Base-by-base conservation (phyloP, 2,888 invertebrate species). In the Sericinus montela region DNA sequence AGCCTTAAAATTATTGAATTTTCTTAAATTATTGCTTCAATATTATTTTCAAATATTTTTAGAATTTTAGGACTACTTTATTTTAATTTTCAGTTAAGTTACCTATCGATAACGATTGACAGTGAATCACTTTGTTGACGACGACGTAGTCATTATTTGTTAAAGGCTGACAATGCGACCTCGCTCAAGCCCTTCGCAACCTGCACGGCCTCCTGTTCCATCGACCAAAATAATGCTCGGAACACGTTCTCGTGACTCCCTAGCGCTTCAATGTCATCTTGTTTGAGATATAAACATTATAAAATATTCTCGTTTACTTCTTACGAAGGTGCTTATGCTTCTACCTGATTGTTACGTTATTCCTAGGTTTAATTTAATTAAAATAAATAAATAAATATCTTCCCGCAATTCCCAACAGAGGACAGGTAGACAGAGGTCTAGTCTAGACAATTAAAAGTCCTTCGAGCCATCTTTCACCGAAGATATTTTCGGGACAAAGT, bases 131-230 rank as follows among this genome's bases (percentile, higher is more conserved):
- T 41, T 14, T n/a, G 43, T 40, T 52, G 40, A 41, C 41, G 45
- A 52, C 51, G 32, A 51, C 52, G 48, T 48, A 44, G 53, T 44
- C 52, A 48, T 50, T 48, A 34, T 54, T 47, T 54, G 49, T 43
- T n/a, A n/a, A 40, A 49, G 53, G 55, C 53, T 51, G 54, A 41
- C 47, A 57, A 40, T 65, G 68, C 76, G 79, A 81, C 85, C 82
- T 86, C 78, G 78, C 58, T 58, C 56, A 62, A 71, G 83, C 84
- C 84, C 86, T 85, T 82, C 70, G 71, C 76, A 80, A 84, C 86
- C 84, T 84, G 67, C 68, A 75, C 68, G 82, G 85, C 83, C 84
- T 69, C 72, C n/a, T 71, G 68, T 68, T 69, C 68, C 78, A 75
- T 78, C 76, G 62, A 71, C 68, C 63, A 69, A 77, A 75, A 77